Base-by-base conservation (phyloP, 2,888 invertebrate genomes). In the Drosophila kuntzei region DNA sequence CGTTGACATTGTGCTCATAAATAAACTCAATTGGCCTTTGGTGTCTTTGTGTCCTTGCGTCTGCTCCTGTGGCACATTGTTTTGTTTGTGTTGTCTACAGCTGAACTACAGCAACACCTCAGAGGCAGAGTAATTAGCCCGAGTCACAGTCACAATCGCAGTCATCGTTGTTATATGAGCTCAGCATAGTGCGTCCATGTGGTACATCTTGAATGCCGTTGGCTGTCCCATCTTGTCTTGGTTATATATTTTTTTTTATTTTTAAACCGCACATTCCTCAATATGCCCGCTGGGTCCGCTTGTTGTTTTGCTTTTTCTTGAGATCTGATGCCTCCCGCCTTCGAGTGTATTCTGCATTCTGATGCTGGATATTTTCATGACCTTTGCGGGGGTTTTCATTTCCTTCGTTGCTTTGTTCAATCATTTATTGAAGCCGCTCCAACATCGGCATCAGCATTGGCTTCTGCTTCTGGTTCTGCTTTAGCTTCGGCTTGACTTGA, bases 361-460 rank as follows among this genome's bases (percentile, higher is more conserved):
- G 54, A 55, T 66, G 41, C 44, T 47, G 66, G 53, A 60, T 85
- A 76, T 87, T 81, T 85, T 73, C 82, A 81, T 83, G 87, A 89
- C 85, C 89, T 85, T 89, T 89, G 89, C 81, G 81, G 85, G 85
- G 81, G 89, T 87, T 89, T 89, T 69, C 66, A 73, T 70, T 76
- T 74, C 39, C 39, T 51, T 55, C 73, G 63, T 46, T 74, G 72
- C 76, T 80, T 89, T 87, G 87, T 89, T 84, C 87, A 89, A 85
- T 85, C 89, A 89, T 87, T 89, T 89, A 89, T 89, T 89, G 87
- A 76, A 80, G 68, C 58, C 34, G 51, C 53, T 9, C 5, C 55
- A 18, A 39, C 32, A 9, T 4, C 25, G 4, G 18, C 41, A 12
- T 47, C 20, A 7, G 36, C 11, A 37, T 12, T 41, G 11, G 32